Base-by-base conservation (phyloP, 2,797 vertebrate genomes). In the Rallus crepitans region DNA sequence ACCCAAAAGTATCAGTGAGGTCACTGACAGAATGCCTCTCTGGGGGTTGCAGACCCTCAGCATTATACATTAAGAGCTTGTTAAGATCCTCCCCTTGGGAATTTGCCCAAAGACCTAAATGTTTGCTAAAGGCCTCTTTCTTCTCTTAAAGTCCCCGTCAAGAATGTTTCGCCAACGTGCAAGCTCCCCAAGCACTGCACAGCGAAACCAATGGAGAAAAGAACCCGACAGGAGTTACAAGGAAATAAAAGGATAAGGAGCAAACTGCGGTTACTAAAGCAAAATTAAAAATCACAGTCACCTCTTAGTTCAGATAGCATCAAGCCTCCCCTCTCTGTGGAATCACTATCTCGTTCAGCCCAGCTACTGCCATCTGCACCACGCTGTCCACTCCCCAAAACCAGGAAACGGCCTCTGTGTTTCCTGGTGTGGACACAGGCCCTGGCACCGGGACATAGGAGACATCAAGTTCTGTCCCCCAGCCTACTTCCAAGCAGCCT, bases 371-470 rank as follows among this genome's bases (percentile, higher is more conserved):
- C 47, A 73, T 15, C 55, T 71, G 42, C 61, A 45, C 65, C 53
- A 37, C 79, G 48, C 64, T 53, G 68, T 63, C 87, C 94, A 80
- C 64, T 66, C 12, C 5, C 8, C 76, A 53, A 35, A 23, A 25
- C 60, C 85, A 93, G 75, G 82, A 78, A 48, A 79, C 0, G 20
- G 59, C 28, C 12, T 73, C 56, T 12, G 20, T 2, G 1, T 33
- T 61, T 79, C 52, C 64, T 40, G 57, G 31, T 5, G 2, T 70
- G 66, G 59, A 71, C 53, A 33, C 60, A 55, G 23, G 0, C 15
- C 33, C 63, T 5, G 6, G 71, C 52, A 93, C 33, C 48, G 33
- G 45, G 50, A 78, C 10, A 0, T 1, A 18, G 0, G 0, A 87
- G 33, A 57, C 50, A 76, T 20, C 33, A 30, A 64, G 19, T n/a